Conservation (phyloP, 2,113 vertebrate genomes). For the Oryzias curvinotus region DNA sequence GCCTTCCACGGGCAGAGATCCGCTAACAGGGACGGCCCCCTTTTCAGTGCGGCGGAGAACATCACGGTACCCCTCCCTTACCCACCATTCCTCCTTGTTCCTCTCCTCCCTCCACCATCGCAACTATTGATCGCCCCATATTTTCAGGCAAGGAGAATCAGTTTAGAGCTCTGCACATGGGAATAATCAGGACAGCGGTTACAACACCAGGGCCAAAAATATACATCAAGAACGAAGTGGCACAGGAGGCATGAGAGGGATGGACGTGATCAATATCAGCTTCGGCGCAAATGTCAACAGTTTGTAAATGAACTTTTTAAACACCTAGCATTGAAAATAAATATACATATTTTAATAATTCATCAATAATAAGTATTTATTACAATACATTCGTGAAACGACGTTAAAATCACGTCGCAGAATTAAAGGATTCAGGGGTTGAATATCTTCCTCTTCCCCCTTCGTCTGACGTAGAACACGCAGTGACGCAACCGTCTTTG, state of each 20-base stretch:
- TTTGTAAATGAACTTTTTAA: too few species aligned
- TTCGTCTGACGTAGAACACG: neutral
- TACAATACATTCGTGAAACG: too few species aligned
- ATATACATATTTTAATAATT: too few species aligned
- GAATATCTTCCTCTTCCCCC: conserved; percentile 1
- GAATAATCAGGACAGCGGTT: too few species aligned
- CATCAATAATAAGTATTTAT: too few species aligned
- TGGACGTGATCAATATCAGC: too few species aligned
- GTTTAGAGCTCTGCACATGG: neutral
- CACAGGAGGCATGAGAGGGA: too few species aligned
- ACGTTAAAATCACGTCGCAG: too few species aligned
- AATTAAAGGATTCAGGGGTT: conserved; percentile 11
- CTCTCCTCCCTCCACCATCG: neutral
- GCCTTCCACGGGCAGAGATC: conserved; percentile 73
- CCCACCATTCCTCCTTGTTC: neutral
- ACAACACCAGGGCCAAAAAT: too few species aligned
- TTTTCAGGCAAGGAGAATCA: conserved; percentile 5
- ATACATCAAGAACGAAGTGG: too few species aligned
- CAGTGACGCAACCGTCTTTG: conserved; percentile 48
- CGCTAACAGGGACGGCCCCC: conserved; percentile 73
- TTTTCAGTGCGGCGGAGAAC: conserved; percentile 62
- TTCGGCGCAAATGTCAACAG: too few species aligned
- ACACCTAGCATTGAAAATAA: too few species aligned
- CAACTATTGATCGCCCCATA: conserved; percentile 65
- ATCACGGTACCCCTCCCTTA: conserved; percentile 47